Percentiles rank a stretch among this genome's conserved stretches.
These are phyloP conservation scores for Anneissia japonica DNA, from an alignment of 35 echinoderm and acorn worm species.

Conservation along the genomic window DNA sequence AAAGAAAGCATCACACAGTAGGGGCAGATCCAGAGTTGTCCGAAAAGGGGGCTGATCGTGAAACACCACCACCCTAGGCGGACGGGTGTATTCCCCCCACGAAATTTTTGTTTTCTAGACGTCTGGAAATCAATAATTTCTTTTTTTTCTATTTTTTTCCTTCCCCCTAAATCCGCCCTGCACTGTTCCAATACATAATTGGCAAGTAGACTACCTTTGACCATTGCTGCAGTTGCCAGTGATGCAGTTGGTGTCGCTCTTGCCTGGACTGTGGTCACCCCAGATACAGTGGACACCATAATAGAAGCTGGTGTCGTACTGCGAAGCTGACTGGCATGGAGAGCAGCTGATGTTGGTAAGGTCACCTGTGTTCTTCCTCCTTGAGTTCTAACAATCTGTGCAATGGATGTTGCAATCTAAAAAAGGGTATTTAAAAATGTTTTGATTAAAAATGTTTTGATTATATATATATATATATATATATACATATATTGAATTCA, in stretches of 20 bases:
- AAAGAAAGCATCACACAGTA: no score
- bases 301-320: background rate
- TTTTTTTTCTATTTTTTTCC: no score
- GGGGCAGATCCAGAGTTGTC: no score
- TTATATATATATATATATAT: background rate
- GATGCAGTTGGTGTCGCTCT: constrained; percentile 47
- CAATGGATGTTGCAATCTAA: constrained; percentile 55
- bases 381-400: constrained; percentile 80
- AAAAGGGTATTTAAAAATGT: background rate
- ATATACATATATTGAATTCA: background rate
- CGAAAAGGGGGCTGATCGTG: no score
- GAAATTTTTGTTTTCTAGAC: no score
- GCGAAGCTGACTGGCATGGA: background rate
- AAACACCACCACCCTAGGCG: no score
- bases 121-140: no score
- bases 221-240: constrained; percentile 30
- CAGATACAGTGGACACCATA: constrained; percentile 16
- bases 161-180: no score
- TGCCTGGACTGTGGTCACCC: constrained; percentile 69
- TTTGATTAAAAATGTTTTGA: background rate
- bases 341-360: constrained; percentile 9
- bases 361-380: constrained; percentile 39
- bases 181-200: no score
- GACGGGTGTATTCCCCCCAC: no score
- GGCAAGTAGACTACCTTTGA: background rate